phyloP scores from a whole-genome alignment of 2,888 invertebrate species.

The Conops quadrifasciatus region DNA sequence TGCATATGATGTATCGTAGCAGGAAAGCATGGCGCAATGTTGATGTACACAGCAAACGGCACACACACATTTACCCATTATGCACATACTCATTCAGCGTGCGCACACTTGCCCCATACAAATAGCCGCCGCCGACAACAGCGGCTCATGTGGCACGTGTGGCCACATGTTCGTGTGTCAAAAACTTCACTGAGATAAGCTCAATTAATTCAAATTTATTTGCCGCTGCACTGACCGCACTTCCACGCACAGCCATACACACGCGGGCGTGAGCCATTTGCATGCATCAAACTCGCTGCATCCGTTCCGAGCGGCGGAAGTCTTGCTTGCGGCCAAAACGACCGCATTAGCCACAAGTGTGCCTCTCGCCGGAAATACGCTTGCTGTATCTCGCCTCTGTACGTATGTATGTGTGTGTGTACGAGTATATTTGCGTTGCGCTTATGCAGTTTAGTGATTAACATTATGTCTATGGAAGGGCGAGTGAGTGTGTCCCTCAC shows the following conservation, averaged over 20 bases:
- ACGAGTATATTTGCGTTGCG: conserved; percentile 21
- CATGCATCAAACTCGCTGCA: conserved; percentile 20
- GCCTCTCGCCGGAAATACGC: conserved; percentile 27
- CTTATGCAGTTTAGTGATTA: conserved; percentile 33
- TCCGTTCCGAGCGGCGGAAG: conserved; percentile 19
- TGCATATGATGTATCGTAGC: no score
- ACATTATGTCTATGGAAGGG: conserved; percentile 7
- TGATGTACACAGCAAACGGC: neutral
- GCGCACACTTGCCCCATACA: no score
- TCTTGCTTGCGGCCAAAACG: conserved; percentile 32
- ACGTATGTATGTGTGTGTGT: no score
- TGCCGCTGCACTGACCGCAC: conserved; percentile 39
- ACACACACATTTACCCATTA: neutral
- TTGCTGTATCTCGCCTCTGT: no score
- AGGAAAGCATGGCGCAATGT: no score
- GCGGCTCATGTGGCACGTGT: neutral
- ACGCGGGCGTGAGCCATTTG: conserved; percentile 21
- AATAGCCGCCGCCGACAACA: neutral
- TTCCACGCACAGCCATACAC: neutral
- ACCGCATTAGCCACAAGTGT: conserved; percentile 38
- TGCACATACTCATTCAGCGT: neutral
- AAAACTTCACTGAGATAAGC: conserved; percentile 46
- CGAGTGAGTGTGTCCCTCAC: neutral
- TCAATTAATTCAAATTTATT: conserved; percentile 58
- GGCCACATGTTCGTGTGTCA: neutral